phyloP scores from a whole-genome alignment of 2,888 invertebrate genomes.

The Sinohyriopsis cumingii region DNA sequence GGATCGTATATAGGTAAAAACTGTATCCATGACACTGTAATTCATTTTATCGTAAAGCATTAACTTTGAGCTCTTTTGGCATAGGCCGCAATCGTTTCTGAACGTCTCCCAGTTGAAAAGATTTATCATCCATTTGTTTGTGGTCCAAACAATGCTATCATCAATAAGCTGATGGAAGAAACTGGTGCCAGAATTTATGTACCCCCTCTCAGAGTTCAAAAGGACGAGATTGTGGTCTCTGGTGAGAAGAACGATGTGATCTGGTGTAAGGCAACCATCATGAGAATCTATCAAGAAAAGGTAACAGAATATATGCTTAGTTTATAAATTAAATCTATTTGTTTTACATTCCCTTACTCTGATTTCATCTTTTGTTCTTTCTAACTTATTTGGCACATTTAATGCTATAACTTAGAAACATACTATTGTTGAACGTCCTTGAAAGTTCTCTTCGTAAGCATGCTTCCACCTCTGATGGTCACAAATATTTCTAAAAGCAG shows the following conservation, averaged over 20 bases:
- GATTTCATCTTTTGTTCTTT: no score
- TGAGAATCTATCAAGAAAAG: constrained; percentile 85
- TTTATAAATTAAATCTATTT: no score
- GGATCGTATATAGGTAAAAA: no score
- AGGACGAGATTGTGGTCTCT: constrained; percentile 90
- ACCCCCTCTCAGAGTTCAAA: constrained; percentile 91
- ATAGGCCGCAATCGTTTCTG: constrained; percentile 93
- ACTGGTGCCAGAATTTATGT: constrained; percentile 94
- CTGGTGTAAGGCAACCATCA: constrained; percentile 88
- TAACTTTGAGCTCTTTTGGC: neutral
- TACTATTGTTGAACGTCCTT: no score
- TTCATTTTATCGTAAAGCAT: no score
- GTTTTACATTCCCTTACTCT: no score
- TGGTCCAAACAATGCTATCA: constrained; percentile 79
- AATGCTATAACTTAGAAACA: no score
- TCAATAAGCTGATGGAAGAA: constrained; percentile 65
- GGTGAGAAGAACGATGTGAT: constrained; percentile 97
- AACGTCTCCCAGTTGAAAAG: constrained; percentile 90
- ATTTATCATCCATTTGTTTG: constrained; percentile 97
- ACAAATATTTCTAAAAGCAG: no score
- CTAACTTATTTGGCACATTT: no score
- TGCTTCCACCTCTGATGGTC: no score
- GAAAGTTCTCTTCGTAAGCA: no score
- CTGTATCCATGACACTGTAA: no score
- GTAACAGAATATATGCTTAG: constrained; percentile 22